Percentiles rank a stretch among this genome's conserved stretches.
These are phyloP conservation scores for Pelusios castaneus DNA, from an alignment of 2,113 vertebrate species.

Conservation along the genomic window DNA sequence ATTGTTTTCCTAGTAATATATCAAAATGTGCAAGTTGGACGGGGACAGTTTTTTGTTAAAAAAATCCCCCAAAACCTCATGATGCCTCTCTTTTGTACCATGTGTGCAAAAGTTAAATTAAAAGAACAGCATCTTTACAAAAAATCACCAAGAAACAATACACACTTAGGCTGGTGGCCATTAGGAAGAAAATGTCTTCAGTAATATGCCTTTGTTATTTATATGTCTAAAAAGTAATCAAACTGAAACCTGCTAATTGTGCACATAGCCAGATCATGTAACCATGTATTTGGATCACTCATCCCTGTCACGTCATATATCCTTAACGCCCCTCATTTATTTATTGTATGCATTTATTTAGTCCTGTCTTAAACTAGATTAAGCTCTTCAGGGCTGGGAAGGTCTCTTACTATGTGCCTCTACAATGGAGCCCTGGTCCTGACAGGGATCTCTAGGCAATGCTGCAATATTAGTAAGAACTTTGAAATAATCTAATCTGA, in stretches of 20 bases:
- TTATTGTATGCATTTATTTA: neutral
- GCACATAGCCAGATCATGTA: neutral
- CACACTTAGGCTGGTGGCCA: neutral
- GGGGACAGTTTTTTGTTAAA: neutral
- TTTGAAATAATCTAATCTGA: neutral
- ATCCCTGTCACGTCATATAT: neutral
- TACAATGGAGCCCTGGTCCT: neutral
- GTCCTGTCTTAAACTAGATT: neutral
- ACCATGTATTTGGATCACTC: neutral
- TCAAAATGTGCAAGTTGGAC: neutral
- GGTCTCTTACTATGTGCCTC: fast-evolving
- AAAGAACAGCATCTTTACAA: neutral
- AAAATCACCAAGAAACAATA: neutral
- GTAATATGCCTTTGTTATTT: neutral
- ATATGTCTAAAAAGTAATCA: neutral
- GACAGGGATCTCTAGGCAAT: neutral
- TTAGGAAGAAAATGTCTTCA: neutral
- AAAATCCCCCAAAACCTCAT: neutral
- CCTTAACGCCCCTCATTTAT: neutral
- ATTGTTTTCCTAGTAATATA: neutral
- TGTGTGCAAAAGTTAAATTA: neutral
- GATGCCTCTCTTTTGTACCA: neutral
- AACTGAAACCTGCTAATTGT: neutral
- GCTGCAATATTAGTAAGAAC: neutral
- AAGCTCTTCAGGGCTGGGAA: fast-evolving